Evolutionary conservation across 2,113 vertebrate genomes (phyloP), one percentile per base, ranked within the genome.

Genomic region (Candoia aspera): DNA sequence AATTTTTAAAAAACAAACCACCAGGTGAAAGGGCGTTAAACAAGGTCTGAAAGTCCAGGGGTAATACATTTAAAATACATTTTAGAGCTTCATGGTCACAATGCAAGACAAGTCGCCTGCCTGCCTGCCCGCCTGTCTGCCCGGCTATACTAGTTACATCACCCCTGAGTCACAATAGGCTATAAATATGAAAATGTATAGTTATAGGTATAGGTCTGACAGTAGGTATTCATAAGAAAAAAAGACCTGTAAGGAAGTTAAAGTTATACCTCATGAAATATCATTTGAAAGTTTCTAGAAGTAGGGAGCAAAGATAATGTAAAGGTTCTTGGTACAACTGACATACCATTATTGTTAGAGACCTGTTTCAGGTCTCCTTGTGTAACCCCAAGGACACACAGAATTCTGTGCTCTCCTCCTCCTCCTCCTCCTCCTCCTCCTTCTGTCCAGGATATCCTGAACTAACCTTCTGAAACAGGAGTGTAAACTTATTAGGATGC

Each of bases 361-460:
- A 90, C 13, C 37, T 58, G 79, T 57, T 37, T 23, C 17, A 58
- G 54, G 79, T n/a, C 57, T 84, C 26, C 90, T 33, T 29, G 19
- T 53, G 42, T 9, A 59, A 85, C 54, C 21, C 37, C 23, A 42
- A 84, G 55, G 64, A 11, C 29, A 59, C 15, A 49, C 2, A 15
- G 64, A 83, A 19, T 87, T 57, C 86, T 88, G 17, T 60, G 55
- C 42, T 59, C 79, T 49, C 49, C 49, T 49, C 49, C 49, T 49
- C 49, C 49, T 49, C 49, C 49, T 49, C 49, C 49, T 49, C 49
- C 49, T n/a, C 26, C 15, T 79, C 33, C 11, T 55, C 33, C 29
- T 83, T 33, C 86, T 83, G 64, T 24, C 86, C 64, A 88, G 42
- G 55, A 83, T 84, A 87, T 79, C 64, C 91, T 88, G 86, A 88